Percentiles rank a stretch among this genome's conserved stretches.
Conservation (phyloP, 2,113 vertebrate genomes). For the Pituophis catenifer region DNA sequence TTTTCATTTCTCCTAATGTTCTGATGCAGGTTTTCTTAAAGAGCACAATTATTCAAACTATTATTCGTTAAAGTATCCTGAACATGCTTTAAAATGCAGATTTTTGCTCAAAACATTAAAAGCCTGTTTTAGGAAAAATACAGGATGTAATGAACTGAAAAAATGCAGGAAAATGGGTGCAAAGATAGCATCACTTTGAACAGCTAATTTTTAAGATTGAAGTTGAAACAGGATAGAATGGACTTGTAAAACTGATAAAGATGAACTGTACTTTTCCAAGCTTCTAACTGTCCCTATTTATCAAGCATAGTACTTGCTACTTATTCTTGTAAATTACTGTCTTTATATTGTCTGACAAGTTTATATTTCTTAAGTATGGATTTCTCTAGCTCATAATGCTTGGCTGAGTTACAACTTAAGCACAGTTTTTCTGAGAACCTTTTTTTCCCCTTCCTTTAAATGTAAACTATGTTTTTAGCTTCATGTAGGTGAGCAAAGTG, state of each 20-base stretch:
- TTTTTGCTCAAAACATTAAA: not conserved
- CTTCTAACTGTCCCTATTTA: not conserved
- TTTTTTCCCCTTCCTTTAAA: not conserved
- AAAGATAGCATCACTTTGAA: not conserved
- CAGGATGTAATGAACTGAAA: not conserved
- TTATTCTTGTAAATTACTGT: not conserved
- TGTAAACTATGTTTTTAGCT: not conserved
- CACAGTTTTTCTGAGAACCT: not conserved
- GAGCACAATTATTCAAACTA: not conserved
- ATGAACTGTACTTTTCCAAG: not conserved
- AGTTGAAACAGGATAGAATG: not conserved
- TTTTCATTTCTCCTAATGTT: not conserved
- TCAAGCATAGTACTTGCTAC: not conserved
- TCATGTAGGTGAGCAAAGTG: not conserved
- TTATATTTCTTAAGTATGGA: not conserved
- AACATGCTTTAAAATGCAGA: not conserved
- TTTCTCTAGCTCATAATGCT: not conserved
- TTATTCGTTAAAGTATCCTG: not conserved
- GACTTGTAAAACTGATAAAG: not conserved
- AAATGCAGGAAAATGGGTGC: not conserved
- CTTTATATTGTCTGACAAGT: not conserved
- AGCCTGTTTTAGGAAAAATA: not conserved
- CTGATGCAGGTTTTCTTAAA: not conserved
- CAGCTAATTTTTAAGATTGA: not conserved
- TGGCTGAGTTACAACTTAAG: not conserved